Conservation (phyloP, 2,797 vertebrate species). For the Chiloscyllium punctatum region DNA sequence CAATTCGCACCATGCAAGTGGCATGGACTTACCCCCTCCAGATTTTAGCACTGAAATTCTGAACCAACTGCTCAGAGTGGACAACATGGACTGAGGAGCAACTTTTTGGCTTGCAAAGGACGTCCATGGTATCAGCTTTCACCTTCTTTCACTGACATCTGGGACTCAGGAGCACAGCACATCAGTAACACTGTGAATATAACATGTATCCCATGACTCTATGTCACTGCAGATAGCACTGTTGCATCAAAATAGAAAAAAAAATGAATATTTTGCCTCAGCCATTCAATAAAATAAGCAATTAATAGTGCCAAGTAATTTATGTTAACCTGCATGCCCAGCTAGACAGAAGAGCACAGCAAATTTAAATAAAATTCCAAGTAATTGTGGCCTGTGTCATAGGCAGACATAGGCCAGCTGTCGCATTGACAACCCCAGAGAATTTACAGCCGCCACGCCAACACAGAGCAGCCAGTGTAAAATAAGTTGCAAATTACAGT, state of each 20-base stretch:
- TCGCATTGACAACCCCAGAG: constrained; percentile 8
- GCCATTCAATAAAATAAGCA: constrained; percentile 24
- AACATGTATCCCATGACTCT: too few relatives aligned
- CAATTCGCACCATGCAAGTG: not conserved
- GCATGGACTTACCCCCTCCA: not conserved
- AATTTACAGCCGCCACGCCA: constrained; percentile 1
- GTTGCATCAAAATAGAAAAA: not conserved
- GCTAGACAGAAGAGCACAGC: not conserved
- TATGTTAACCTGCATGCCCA: constrained; percentile 5
- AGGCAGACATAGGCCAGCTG: not conserved
- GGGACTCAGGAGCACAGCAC: not conserved
- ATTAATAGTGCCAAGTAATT: constrained; percentile 17
- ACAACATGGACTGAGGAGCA: not conserved
- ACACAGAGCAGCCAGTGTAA: not conserved
- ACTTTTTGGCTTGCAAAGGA: not conserved
- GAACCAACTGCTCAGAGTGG: not conserved
- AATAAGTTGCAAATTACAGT: constrained; percentile 9
- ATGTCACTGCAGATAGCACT: not conserved
- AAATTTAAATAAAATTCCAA: constrained; percentile 31
- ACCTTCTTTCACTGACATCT: not conserved
- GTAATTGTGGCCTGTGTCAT: not conserved
- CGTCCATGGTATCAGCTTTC: not conserved
- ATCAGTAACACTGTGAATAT: not conserved
- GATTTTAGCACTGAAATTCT: not conserved
- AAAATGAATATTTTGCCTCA: not conserved